Base-by-base conservation (phyloP, 2,113 vertebrate genomes). In the Rousettus leschenaultii region DNA sequence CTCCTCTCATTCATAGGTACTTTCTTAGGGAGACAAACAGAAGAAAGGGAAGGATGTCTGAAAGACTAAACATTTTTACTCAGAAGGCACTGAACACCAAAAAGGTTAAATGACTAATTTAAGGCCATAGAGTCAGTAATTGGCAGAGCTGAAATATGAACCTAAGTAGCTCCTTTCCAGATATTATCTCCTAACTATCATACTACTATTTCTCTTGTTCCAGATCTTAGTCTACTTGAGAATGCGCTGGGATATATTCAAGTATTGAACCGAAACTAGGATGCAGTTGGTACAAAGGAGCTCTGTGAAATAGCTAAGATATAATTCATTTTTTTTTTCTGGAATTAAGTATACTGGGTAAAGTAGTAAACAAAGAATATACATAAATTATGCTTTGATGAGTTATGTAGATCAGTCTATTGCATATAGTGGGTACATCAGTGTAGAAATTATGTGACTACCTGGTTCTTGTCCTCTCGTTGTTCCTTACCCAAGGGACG, bases 1-100 rank as follows among this genome's bases (percentile, higher is more conserved):
- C 0, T 6, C 0, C 0, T 63, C 18, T 19, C 28, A 28, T 30
- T 6, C 48, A n/a, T 40, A 65, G 9, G 9, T n/a, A 57, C 3
- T 48, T 5, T 61, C 33, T 80, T 70, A 48, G 21, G 5, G 28
- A 53, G 9, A 89, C 2, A 86, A 70, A 51, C 51, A 55, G 11
- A 38, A 75, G 11, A 33, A 66, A 71, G 30, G 3, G 7, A 43
- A 73, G 16, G 26, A 14, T 35, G 14, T 19, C n/a, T 24, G 82
- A 48, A 15, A 95, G 7, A 59, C 15, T 21, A 11, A 87, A 40
- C 21, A 16, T 30, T 84, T 85, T 92, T 38, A 51, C 16, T 79
- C 13, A 43, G 21, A 19, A 78, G 10, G 59, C 40, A 77, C n/a
- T 80, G 19, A 65, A 57, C 5, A 38, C 30, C 43, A 68, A 12